These are phyloP conservation scores for Lathronympha strigana DNA, from an alignment of 2,888 invertebrate species.

Conservation along the genomic window DNA sequence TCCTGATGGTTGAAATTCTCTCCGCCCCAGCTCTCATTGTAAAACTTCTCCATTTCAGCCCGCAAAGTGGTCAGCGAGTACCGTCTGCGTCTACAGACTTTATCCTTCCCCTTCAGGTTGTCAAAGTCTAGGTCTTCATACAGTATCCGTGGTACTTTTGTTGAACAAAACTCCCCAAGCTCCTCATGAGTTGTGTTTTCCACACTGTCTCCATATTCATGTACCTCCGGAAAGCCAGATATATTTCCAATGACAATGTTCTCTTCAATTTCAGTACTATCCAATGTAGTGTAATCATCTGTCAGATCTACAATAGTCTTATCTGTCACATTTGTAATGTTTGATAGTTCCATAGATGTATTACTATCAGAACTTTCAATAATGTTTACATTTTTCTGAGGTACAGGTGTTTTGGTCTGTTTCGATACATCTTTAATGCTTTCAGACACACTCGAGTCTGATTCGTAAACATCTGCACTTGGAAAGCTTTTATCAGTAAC, in stretches of 20 bases:
- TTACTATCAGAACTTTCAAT: conserved; percentile 55
- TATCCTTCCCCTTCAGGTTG: conserved; percentile 72
- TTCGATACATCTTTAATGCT: conserved; percentile 53
- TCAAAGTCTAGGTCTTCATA: conserved; percentile 76
- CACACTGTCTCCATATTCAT: conserved; percentile 55
- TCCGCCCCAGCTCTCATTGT: conserved; percentile 87
- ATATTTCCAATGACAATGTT: conserved; percentile 76
- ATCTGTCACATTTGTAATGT: conserved; percentile 45
- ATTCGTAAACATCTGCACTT: conserved; percentile 81
- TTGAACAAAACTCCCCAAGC: conserved; percentile 67
- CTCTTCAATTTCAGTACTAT: conserved; percentile 60
- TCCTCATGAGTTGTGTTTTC: conserved; percentile 43
- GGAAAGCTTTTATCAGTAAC: conserved; percentile 73
- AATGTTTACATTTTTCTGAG: conserved; percentile 46
- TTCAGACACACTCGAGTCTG: conserved; percentile 78
- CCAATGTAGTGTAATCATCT: conserved; percentile 47
- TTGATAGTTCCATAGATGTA: conserved; percentile 45
- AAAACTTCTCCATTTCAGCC: conserved; percentile 86
- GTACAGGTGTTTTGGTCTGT: conserved; percentile 3
- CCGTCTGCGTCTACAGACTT: conserved; percentile 61
- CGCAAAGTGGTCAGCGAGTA: conserved; percentile 73
- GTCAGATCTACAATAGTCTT: conserved; percentile 65
- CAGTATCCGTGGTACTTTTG: conserved; percentile 74
- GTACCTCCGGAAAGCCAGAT: conserved; percentile 63
- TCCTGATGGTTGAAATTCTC: conserved; percentile 85